phyloP scores from a whole-genome alignment of 2,797 vertebrate species.

The Lagodon rhomboides region DNA sequence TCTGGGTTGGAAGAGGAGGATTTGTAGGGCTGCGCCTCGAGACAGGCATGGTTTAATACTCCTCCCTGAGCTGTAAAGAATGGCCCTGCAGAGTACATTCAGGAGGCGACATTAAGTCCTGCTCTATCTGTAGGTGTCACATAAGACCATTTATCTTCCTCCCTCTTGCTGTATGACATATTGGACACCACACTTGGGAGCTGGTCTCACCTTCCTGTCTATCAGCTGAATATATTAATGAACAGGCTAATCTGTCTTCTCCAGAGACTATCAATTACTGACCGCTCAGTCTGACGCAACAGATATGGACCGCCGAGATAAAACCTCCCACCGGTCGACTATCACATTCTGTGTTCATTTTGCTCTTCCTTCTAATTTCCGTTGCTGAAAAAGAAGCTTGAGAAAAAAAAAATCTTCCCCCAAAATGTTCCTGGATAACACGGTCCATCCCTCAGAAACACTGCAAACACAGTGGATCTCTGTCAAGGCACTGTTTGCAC shows the following conservation, averaged over 20 bases:
- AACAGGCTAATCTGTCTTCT: slow-evolving; percentile 62
- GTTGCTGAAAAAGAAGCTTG: background rate
- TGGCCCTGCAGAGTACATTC: slow-evolving; percentile 41
- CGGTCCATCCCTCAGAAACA: background rate
- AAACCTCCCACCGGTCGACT: background rate
- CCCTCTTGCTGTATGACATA: slow-evolving; percentile 52
- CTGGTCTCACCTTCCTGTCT: slow-evolving; percentile 52
- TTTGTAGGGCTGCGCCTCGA: slow-evolving; percentile 57
- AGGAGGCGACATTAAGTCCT: slow-evolving; percentile 52
- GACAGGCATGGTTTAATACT: slow-evolving; percentile 66
- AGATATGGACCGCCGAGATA: slow-evolving; percentile 39
- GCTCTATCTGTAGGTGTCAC: slow-evolving; percentile 57
- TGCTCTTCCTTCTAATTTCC: background rate
- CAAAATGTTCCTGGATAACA: background rate
- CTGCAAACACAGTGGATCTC: background rate
- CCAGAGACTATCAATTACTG: slow-evolving; percentile 57
- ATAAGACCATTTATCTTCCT: slow-evolving; percentile 51
- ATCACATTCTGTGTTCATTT: background rate
- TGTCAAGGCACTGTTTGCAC: background rate
- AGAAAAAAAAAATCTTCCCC: slow-evolving; percentile 4
- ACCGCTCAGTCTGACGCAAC: slow-evolving; percentile 38
- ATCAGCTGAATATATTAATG: slow-evolving; percentile 62
- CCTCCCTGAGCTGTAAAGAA: slow-evolving; percentile 48
- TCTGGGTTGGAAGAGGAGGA: slow-evolving; percentile 28
- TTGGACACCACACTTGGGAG: slow-evolving; percentile 28